phyloP scores from a whole-genome alignment of 2,797 vertebrate species.

The Cynodonichthys magdalenae region DNA sequence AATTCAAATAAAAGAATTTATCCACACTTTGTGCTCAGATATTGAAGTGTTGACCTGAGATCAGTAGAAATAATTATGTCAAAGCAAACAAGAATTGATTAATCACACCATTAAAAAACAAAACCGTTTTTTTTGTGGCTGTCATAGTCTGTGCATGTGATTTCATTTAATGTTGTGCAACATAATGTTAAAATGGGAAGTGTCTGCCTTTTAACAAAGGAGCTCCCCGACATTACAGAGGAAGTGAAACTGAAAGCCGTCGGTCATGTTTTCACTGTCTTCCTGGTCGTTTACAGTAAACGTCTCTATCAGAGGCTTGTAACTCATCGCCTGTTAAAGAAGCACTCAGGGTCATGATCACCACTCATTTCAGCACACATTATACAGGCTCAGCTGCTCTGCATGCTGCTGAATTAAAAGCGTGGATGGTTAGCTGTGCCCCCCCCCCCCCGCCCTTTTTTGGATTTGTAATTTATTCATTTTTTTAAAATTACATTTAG shows the following conservation, averaged over 20 bases:
- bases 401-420: neutral
- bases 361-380: neutral
- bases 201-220: conserved; percentile 27
- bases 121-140: too few species aligned
- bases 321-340: neutral
- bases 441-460: too few species aligned
- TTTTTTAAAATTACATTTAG: neutral
- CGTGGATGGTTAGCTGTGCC: neutral
- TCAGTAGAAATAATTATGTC: too few species aligned
- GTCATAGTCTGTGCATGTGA: neutral
- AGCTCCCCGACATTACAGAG: conserved; percentile 14
- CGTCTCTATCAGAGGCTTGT: neutral
- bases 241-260: conserved; percentile 61
- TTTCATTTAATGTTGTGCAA: neutral
- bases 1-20: too few species aligned
- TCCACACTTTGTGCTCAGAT: too few species aligned
- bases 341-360: neutral
- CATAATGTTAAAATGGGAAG: conserved; percentile 45
- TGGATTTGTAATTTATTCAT: too few species aligned
- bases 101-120: too few species aligned
- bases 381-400: neutral
- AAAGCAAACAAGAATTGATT: too few species aligned
- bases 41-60: too few species aligned
- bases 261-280: conserved; percentile 5
- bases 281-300: conserved; percentile 10